phyloP scores from a whole-genome alignment of 2,797 vertebrate species.

The Phaenicophaeus curvirostris region DNA sequence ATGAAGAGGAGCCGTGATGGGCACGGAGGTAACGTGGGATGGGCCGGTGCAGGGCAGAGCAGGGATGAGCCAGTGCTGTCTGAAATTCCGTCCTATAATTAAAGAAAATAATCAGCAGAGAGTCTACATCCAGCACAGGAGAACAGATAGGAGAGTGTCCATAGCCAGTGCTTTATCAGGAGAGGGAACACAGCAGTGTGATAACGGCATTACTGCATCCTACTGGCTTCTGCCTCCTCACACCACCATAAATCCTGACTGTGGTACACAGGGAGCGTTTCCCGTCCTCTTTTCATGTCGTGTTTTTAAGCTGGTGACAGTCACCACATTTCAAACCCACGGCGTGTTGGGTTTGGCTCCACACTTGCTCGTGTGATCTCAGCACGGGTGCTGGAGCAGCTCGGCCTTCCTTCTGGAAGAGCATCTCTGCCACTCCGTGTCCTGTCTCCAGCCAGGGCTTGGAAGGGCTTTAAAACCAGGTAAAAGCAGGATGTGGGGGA shows the following conservation, averaged over 20 bases:
- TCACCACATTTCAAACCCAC: neutral
- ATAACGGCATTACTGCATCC: too few species aligned
- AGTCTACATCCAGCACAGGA: rapidly evolving
- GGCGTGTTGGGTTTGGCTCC: too few species aligned
- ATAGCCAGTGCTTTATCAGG: too few species aligned
- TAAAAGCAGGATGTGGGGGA: neutral
- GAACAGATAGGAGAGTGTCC: too few species aligned
- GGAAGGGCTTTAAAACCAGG: neutral
- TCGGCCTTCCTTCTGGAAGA: neutral
- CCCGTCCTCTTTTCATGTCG: neutral
- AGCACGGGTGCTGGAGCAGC: neutral
- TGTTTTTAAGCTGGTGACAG: neutral
- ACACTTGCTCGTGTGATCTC: too few species aligned
- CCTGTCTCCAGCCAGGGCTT: neutral
- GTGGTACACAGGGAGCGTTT: rapidly evolving
- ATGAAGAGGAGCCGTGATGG: rapidly evolving
- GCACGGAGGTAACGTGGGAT: neutral
- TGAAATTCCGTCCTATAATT: rapidly evolving
- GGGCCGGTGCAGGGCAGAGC: neutral
- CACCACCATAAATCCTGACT: rapidly evolving
- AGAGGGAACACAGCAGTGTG: too few species aligned
- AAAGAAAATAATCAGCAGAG: neutral
- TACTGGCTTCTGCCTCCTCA: rapidly evolving
- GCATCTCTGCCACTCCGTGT: neutral
- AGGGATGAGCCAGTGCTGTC: neutral